Conservation (phyloP, 2,113 vertebrate species). For the Pelecanus crispus region DNA sequence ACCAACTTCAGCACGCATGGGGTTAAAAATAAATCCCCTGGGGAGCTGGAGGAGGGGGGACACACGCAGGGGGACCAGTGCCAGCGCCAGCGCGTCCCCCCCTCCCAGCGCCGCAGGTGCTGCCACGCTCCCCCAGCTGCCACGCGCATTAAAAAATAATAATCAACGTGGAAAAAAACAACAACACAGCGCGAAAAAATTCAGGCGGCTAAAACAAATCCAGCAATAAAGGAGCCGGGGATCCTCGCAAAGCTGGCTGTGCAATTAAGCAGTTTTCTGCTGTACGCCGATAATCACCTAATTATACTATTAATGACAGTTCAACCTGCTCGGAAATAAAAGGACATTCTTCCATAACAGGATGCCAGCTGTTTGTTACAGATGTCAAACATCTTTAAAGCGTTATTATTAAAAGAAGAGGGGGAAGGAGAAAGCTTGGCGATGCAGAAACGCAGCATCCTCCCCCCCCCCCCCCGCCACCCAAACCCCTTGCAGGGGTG, state of each 20-base stretch:
- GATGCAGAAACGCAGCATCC: constrained; percentile 13
- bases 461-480: no score
- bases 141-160: constrained; percentile 61
- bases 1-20: fast-evolving
- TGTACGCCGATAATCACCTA: constrained; percentile 82
- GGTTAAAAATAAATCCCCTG: constrained; percentile 1
- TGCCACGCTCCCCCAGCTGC: constrained; percentile 57
- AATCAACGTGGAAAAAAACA: constrained; percentile 40
- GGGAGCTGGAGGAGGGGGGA: neutral
- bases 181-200: constrained; percentile 64
- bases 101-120: neutral
- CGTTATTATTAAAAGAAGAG: constrained; percentile 66
- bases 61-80: neutral
- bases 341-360: constrained; percentile 79
- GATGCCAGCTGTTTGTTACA: constrained; percentile 83
- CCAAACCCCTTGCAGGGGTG: neutral
- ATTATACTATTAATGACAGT: constrained; percentile 87
- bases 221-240: constrained; percentile 71
- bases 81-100: neutral
- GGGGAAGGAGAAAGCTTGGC: neutral
- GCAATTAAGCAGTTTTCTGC: constrained; percentile 84
- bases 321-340: constrained; percentile 82
- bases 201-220: constrained; percentile 73
- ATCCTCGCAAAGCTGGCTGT: constrained; percentile 68
- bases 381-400: constrained; percentile 81